phyloP scores from a whole-genome alignment of 64 coral and sea anemone species.

The Dendronephthya gigantea region DNA sequence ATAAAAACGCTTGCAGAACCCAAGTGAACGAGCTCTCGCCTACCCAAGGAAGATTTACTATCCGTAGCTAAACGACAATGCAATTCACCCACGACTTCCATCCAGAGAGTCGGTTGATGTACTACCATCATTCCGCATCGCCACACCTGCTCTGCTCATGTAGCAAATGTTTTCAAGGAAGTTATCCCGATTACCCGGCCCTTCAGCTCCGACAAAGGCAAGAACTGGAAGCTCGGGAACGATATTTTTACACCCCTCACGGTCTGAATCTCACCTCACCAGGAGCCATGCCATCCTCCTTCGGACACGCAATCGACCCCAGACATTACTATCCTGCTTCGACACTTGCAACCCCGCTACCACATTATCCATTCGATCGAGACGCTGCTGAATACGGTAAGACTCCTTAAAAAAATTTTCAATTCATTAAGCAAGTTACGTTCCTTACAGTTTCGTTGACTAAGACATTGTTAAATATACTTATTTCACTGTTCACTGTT shows the following conservation, averaged over 20 bases:
- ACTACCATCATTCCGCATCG: not conserved
- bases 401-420: not conserved
- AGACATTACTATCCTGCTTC: not conserved
- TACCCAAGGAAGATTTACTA: not conserved
- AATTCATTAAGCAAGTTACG: not conserved
- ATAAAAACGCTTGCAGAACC: not conserved
- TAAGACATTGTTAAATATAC: too few relatives aligned
- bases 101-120: not conserved
- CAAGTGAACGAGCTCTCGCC: not conserved
- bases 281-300: not conserved
- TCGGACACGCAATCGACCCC: not conserved
- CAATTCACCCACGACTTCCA: not conserved
- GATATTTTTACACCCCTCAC: not conserved
- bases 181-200: not conserved
- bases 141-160: not conserved
- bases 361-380: not conserved
- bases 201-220: not conserved
- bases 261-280: not conserved
- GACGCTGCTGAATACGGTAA: not conserved
- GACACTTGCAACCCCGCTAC: not conserved
- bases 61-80: not conserved
- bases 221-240: not conserved
- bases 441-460: not conserved
- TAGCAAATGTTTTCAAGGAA: not conserved
- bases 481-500: too few relatives aligned